These are phyloP conservation scores for Cryptoprocta ferox DNA, from an alignment of 2,797 vertebrate species.

Conservation along the genomic window DNA sequence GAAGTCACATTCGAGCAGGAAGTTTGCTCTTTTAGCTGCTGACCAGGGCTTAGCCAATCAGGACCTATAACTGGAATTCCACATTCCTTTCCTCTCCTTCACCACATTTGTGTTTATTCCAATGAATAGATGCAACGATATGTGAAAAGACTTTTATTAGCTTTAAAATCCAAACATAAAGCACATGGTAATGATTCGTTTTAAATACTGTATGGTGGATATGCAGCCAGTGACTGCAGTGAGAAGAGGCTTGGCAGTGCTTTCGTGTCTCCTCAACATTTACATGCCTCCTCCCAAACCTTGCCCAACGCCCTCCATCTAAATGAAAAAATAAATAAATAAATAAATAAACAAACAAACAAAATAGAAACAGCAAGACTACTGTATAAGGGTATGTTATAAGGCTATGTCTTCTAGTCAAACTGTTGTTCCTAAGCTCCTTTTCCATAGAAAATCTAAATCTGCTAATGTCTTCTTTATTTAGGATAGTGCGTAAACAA, in stretches of 20 bases:
- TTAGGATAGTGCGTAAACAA: neutral
- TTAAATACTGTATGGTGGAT: neutral
- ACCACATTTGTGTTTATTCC: neutral
- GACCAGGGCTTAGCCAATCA: slow-evolving; percentile 45
- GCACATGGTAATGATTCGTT: neutral
- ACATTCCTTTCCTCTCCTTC: neutral
- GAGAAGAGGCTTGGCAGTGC: neutral
- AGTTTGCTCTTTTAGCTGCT: neutral
- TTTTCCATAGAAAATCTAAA: neutral
- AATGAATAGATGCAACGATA: neutral
- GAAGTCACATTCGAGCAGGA: neutral
- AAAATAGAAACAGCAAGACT: neutral
- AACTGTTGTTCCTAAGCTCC: neutral
- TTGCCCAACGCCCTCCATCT: accelerated
- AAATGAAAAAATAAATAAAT: neutral
- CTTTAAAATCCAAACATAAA: neutral
- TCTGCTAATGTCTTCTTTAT: neutral
- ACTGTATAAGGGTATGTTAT: neutral
- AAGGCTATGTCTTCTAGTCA: neutral
- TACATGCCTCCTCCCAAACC: neutral
- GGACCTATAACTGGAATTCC: neutral
- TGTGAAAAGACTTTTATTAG: neutral
- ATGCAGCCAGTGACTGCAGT: neutral
- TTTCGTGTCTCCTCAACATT: neutral
- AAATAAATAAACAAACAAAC: neutral